A percentile compares a stretch with the other conserved stretches of the same genome.
Conservation (phyloP, 2,888 invertebrate species). For the Latheticus oryzae region DNA sequence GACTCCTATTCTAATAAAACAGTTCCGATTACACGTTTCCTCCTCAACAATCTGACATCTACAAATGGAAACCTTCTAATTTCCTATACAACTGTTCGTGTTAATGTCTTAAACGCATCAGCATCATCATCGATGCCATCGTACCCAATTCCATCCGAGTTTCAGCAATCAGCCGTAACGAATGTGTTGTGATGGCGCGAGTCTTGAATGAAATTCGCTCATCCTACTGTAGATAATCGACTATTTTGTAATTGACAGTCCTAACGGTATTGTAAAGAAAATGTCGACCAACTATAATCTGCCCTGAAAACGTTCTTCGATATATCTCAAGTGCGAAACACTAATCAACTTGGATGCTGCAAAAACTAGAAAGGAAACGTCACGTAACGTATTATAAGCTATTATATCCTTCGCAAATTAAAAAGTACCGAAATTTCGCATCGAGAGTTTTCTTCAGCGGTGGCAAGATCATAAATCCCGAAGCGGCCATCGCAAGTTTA, state of each 20-base stretch:
- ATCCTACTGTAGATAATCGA: constrained; percentile 9
- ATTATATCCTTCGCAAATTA: constrained; percentile 5
- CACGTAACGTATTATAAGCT: constrained; percentile 21
- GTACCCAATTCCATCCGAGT: too few relatives aligned
- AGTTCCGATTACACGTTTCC: neutral
- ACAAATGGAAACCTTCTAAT: too few relatives aligned
- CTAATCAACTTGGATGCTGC: constrained; percentile 13
- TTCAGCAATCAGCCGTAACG: neutral
- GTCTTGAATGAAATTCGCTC: constrained; percentile 8
- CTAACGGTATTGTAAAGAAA: constrained; percentile 15
- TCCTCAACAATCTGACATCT: too few relatives aligned
- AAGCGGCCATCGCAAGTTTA: constrained; percentile 26
- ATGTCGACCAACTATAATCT: neutral
- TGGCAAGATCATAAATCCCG: constrained; percentile 33
- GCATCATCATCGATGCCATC: too few relatives aligned
- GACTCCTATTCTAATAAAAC: neutral
- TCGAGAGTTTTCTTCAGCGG: constrained; percentile 13
- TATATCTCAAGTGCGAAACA: constrained; percentile 4
- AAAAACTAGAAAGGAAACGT: constrained; percentile 17
- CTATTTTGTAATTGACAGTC: constrained; percentile 16
- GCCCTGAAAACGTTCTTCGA: neutral
- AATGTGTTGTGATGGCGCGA: constrained; percentile 12
- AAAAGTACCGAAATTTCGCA: too few relatives aligned
- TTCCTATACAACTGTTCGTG: too few relatives aligned
- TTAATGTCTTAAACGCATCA: too few relatives aligned